Conservation (phyloP, 2,113 vertebrate species). For the Heterochromis multidens region DNA sequence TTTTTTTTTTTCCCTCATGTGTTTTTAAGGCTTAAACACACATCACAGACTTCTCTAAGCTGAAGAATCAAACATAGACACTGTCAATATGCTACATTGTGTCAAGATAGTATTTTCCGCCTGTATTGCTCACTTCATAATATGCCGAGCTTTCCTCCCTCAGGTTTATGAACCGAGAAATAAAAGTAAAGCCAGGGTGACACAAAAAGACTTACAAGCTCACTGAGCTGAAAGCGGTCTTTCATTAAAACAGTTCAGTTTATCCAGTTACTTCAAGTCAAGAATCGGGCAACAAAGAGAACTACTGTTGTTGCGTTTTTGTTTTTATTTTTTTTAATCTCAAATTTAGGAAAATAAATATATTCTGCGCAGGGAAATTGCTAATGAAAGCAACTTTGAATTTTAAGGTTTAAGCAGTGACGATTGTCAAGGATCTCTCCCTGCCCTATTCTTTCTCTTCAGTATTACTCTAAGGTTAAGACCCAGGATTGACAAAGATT, state of each 20-base stretch:
- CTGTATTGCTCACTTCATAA: not conserved
- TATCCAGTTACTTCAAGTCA: not conserved
- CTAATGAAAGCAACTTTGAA: conserved; percentile 1
- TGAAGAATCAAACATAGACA: not conserved
- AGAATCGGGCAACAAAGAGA: not conserved
- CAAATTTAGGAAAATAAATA: not conserved
- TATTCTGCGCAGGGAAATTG: not conserved
- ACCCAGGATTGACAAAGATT: not conserved
- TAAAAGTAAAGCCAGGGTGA: not conserved
- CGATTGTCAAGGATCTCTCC: not conserved
- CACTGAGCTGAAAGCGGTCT: conserved; percentile 20
- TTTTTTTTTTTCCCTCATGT: fast-evolving
- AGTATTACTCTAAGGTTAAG: not conserved
- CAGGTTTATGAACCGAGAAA: conserved; percentile 4
- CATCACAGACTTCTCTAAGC: not conserved
- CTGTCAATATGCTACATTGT: not conserved
- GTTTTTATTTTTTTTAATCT: no score
- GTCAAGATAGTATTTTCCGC: not conserved
- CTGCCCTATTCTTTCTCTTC: not conserved
- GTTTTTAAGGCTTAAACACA: not conserved
- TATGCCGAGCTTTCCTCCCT: not conserved
- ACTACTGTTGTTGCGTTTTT: not conserved
- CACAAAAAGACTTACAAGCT: not conserved
- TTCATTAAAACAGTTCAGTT: conserved; percentile 5
- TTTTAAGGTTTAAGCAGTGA: not conserved